Percentiles rank a stretch among this genome's conserved stretches.
These are phyloP conservation scores for Toxotes chatareus DNA, from an alignment of 2,113 vertebrate species.

Conservation along the genomic window DNA sequence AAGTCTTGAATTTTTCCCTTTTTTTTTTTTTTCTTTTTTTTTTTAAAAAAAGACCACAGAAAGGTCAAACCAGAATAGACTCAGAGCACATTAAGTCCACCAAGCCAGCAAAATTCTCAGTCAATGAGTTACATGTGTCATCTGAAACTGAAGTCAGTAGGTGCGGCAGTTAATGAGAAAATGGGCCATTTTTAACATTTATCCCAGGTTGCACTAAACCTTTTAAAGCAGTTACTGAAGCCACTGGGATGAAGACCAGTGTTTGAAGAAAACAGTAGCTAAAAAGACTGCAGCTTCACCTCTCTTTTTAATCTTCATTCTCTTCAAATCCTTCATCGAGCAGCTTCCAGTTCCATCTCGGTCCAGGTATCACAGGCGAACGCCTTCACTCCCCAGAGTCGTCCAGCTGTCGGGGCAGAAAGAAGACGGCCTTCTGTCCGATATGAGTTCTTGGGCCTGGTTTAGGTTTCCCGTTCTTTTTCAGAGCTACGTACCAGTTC, in stretches of 20 bases:
- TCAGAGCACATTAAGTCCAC: neutral
- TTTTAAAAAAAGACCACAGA: neutral
- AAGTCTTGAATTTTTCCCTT: no score
- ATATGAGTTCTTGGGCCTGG: slow-evolving; percentile 90
- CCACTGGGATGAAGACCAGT: neutral
- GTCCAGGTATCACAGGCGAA: neutral
- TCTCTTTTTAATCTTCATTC: no score
- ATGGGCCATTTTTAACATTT: neutral
- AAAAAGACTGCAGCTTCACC: neutral
- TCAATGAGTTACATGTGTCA: neutral
- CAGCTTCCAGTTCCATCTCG: neutral
- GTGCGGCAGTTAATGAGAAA: neutral
- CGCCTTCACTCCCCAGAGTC: slow-evolving; percentile 51
- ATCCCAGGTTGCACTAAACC: neutral
- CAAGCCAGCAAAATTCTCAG: neutral
- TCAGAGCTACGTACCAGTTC: slow-evolving; percentile 94
- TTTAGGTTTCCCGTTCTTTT: slow-evolving; percentile 93
- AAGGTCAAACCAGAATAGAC: neutral
- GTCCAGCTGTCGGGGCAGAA: slow-evolving; percentile 89
- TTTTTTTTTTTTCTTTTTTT: no score
- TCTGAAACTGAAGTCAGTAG: neutral
- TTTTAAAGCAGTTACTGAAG: neutral
- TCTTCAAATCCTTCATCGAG: neutral
- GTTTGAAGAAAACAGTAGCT: neutral
- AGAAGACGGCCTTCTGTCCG: slow-evolving; percentile 94